These are phyloP conservation scores for Lathamus discolor DNA, from an alignment of 2,113 vertebrate species.

Conservation along the genomic window DNA sequence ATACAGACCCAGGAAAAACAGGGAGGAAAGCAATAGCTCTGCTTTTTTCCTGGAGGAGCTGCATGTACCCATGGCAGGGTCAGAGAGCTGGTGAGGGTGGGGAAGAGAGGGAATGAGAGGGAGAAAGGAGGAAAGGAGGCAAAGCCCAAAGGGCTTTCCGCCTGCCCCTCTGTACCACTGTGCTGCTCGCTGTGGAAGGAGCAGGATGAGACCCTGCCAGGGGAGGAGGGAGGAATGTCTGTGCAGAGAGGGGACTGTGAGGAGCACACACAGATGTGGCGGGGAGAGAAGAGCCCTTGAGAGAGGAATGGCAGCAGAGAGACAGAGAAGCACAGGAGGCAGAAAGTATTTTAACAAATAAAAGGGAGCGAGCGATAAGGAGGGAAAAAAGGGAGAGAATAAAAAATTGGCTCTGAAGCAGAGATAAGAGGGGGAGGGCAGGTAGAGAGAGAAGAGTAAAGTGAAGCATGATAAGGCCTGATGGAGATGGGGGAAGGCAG, in stretches of 20 bases:
- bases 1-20: background rate
- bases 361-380: background rate
- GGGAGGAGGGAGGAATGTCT: background rate
- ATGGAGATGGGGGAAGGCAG: background rate
- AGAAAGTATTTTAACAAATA: background rate
- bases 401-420: slow-evolving; percentile 40
- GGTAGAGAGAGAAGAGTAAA: slow-evolving; percentile 40
- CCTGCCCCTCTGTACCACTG: background rate
- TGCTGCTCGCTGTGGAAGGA: rapidly evolving
- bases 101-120: background rate
- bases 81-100: background rate
- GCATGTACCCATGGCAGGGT: background rate
- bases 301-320: background rate
- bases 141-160: background rate
- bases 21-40: background rate
- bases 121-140: background rate
- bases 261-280: rapidly evolving
- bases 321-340: background rate
- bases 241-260: background rate
- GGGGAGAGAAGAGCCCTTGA: background rate
- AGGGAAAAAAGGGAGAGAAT: slow-evolving; percentile 7
- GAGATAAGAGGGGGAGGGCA: slow-evolving; percentile 47
- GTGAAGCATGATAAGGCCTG: slow-evolving; percentile 11
- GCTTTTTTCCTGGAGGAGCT: background rate
- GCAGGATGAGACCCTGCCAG: background rate